Base-by-base conservation (phyloP, 1,140 invertebrate genomes). In the Megathymus violae region DNA sequence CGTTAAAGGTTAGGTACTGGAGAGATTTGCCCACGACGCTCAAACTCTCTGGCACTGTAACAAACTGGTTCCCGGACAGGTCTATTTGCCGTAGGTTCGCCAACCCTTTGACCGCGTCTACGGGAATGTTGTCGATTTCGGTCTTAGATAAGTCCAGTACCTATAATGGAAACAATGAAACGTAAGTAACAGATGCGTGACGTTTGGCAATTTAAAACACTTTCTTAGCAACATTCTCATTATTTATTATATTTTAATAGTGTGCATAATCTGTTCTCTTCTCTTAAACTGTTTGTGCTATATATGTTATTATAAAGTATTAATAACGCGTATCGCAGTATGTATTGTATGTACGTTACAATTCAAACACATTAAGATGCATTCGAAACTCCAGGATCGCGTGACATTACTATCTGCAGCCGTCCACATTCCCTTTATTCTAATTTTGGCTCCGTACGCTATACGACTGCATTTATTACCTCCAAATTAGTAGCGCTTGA, bases 121-220 rank as follows among this genome's bases (percentile, higher is more conserved):
- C 56, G 0, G 93, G 91, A 61, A 93, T 71, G 36, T 79, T 81
- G 38, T 91, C 88, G 46, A 94, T 78, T 1, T 90, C 91, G 13
- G 93, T 94, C 67, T 92, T 86, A 0, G 93, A 92, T 50, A 95
- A 78, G 76, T 94, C 93, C 38, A 94, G 69, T 5, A 91, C 80
- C 92, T 94, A 78, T 22, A 89, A 88, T 36, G 44, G 38, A 19
- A 69, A 41, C 4, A n/a, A n/a, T n/a, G n/a, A 3, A 22, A 27
- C 10, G 19, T 22, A 22, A 22, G 5, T 11, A 27, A 7, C n/a
- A n/a, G n/a, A n/a, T n/a, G n/a, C n/a, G n/a, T 22, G 19, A 22
- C 19, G 19, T 22, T 5, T 5, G 5, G 19, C 5, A 22, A 3
- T 22, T 22, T 22, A 3, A 3, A 3, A 5, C 19, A 5, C 5